Evolutionary conservation across 1,140 invertebrate genomes (phyloP).

Genomic region (Periplaneta americana): DNA sequence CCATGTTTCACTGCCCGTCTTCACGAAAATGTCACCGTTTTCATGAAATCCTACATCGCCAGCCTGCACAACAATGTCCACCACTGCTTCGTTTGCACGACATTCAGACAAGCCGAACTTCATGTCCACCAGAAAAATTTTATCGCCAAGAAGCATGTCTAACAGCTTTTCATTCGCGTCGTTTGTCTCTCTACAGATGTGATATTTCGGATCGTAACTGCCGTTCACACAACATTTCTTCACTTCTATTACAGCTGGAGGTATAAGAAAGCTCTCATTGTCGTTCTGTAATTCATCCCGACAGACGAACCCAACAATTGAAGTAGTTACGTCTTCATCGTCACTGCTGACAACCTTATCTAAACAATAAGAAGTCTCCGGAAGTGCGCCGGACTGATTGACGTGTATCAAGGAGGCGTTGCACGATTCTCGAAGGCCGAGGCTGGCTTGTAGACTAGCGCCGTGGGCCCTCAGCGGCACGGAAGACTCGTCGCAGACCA

Average conservation of each 20-base stretch:
- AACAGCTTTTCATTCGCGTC: background rate
- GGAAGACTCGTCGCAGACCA: background rate
- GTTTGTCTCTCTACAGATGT: background rate
- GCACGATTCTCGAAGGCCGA: background rate
- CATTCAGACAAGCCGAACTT: background rate
- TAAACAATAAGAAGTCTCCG: background rate
- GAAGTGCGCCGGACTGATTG: background rate
- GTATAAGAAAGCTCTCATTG: background rate
- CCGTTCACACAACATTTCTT: background rate
- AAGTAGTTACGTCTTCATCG: background rate
- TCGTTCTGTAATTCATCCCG: background rate
- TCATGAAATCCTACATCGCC: background rate
- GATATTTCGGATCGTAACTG: background rate
- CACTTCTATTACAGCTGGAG: background rate
- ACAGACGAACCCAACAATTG: background rate
- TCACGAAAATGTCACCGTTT: background rate
- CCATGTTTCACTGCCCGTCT: background rate
- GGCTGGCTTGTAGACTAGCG: background rate
- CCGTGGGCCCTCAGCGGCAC: background rate
- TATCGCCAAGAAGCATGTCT: background rate
- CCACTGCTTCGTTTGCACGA: background rate
- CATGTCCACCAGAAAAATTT: background rate
- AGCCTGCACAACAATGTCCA: background rate
- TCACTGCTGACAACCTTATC: background rate
- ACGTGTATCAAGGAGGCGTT: background rate